phyloP scores from a whole-genome alignment of 2,888 invertebrate species.

The Abrostola triplasia region DNA sequence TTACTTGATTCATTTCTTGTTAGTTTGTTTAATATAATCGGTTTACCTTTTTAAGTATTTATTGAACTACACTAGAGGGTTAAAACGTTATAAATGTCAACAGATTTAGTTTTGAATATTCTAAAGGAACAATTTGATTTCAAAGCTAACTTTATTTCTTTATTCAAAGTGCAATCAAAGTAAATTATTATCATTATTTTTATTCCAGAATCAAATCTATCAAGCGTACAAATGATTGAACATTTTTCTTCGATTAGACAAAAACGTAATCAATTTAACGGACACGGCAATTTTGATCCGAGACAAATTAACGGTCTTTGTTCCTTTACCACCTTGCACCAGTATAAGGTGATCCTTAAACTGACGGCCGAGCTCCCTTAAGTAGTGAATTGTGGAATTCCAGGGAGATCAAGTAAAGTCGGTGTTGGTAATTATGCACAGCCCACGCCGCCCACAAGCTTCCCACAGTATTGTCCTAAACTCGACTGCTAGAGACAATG shows the following conservation, averaged over 20 bases:
- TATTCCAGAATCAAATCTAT: slow-evolving; percentile 12
- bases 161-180: slow-evolving; percentile 23
- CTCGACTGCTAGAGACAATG: slow-evolving; percentile 68
- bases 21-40: too few relatives aligned
- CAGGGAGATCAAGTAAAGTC: slow-evolving; percentile 55
- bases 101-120: too few relatives aligned
- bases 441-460: slow-evolving; percentile 74
- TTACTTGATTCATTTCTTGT: too few relatives aligned
- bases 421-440: slow-evolving; percentile 71
- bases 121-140: too few relatives aligned
- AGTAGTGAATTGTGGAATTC: neutral
- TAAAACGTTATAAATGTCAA: too few relatives aligned
- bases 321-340: slow-evolving; percentile 56
- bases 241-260: slow-evolving; percentile 37
- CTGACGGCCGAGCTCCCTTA: neutral
- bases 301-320: slow-evolving; percentile 69
- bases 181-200: slow-evolving; percentile 27
- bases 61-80: too few relatives aligned
- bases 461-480: slow-evolving; percentile 70
- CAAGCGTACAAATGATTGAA: slow-evolving; percentile 11
- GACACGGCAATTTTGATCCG: slow-evolving; percentile 65
- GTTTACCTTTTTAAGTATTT: too few relatives aligned
- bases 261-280: slow-evolving; percentile 67
- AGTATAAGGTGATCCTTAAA: slow-evolving; percentile 47
- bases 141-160: neutral